These are phyloP conservation scores for Enteromius radiatus DNA, from an alignment of 2,797 vertebrate species.

Conservation along the genomic window DNA sequence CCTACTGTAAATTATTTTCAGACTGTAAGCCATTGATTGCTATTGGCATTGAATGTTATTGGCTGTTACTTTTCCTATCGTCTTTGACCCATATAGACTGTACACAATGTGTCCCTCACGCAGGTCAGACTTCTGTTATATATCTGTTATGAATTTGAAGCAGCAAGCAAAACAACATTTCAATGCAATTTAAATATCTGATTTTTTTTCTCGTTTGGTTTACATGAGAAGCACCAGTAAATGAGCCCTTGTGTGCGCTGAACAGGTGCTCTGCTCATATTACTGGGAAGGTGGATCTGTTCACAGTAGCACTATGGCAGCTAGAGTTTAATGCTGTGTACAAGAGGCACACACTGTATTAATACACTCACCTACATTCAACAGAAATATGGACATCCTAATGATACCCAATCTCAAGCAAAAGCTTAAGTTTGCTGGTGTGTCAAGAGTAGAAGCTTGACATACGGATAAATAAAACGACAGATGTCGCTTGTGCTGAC, in stretches of 20 bases:
- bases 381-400: conserved; percentile 5
- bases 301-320: conserved; percentile 22
- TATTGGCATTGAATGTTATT: not conserved
- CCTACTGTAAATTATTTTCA: not conserved
- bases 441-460: conserved; percentile 16
- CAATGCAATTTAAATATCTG: not conserved
- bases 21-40: not conserved
- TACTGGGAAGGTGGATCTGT: conserved; percentile 19
- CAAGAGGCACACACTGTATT: conserved; percentile 65
- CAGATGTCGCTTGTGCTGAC: conserved; percentile 7
- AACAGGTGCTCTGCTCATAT: conserved; percentile 29
- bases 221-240: not conserved
- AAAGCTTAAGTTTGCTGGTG: conserved; percentile 17
- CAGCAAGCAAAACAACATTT: conserved; percentile 13
- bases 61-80: no score
- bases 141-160: not conserved
- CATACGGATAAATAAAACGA: not conserved
- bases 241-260: not conserved
- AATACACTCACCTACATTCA: conserved; percentile 64
- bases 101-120: not conserved
- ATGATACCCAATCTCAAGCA: conserved; percentile 17
- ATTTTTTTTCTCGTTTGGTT: not conserved
- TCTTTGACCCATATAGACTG: not conserved
- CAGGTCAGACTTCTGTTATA: conserved; percentile 1
- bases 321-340: not conserved